Conservation (phyloP, 2,888 invertebrate genomes). For the Cheilosia pagana region DNA sequence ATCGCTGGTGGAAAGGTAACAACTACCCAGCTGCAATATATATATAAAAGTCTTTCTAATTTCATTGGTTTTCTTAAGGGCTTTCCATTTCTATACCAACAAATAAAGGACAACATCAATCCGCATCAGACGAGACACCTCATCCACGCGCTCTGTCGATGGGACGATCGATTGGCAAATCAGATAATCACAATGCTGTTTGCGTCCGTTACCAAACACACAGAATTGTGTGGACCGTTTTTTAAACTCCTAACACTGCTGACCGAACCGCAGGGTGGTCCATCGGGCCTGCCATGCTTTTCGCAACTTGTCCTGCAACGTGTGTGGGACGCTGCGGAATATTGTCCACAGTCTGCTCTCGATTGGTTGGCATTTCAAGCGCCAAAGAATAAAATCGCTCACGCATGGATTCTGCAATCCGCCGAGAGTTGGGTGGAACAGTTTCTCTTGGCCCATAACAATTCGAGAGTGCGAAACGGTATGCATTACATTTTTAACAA, state of each 20-base stretch:
- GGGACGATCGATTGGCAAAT: conserved; percentile 94
- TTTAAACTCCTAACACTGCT: conserved; percentile 95
- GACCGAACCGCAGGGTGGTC: conserved; percentile 91
- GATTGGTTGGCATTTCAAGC: conserved; percentile 95
- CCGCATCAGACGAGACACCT: conserved; percentile 95
- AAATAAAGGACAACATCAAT: conserved; percentile 96
- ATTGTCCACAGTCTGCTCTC: conserved; percentile 94
- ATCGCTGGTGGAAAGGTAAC: conserved; percentile 93
- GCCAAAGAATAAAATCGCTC: conserved; percentile 94
- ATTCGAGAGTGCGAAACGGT: conserved; percentile 93
- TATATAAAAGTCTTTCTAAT: neutral
- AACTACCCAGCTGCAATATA: neutral
- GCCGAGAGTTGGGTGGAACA: conserved; percentile 96
- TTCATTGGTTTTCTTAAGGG: conserved; percentile 85
- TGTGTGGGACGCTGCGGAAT: conserved; percentile 95
- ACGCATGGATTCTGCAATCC: conserved; percentile 96
- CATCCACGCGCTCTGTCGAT: conserved; percentile 95
- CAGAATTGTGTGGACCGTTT: conserved; percentile 95
- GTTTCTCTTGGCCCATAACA: conserved; percentile 92
- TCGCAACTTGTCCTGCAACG: conserved; percentile 94
- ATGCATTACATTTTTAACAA: conserved; percentile 76
- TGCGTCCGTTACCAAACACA: conserved; percentile 94
- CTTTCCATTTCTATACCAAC: conserved; percentile 96
- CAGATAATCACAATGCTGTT: conserved; percentile 96
- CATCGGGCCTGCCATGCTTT: conserved; percentile 94